These are phyloP conservation scores for Sceloporus undulatus DNA, from an alignment of 2,113 vertebrate species.

Conservation along the genomic window DNA sequence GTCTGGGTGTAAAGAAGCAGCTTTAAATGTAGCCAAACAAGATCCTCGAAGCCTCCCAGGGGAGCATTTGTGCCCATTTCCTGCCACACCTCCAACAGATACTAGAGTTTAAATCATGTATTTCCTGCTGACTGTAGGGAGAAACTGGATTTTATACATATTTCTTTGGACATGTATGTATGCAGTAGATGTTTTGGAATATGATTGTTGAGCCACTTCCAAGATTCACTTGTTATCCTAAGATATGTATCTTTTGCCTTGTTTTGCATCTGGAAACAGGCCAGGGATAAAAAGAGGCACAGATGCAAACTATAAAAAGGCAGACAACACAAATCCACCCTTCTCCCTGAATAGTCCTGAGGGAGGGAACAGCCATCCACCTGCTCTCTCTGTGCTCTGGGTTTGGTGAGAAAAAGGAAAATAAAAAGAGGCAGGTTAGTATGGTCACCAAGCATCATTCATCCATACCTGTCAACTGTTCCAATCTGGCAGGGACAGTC, in stretches of 20 bases:
- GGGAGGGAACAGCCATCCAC: neutral
- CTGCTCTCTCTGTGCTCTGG: neutral
- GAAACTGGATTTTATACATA: neutral
- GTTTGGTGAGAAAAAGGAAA: neutral
- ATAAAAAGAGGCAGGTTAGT: neutral
- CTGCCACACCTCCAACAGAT: conserved; percentile 20
- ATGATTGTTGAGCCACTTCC: conserved; percentile 22
- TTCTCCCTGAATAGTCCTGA: neutral
- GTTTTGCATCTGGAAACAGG: conserved; percentile 10
- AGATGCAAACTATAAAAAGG: neutral
- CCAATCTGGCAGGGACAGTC: too few relatives aligned
- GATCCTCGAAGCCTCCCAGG: neutral
- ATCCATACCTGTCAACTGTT: too few relatives aligned
- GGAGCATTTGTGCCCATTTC: neutral
- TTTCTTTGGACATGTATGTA: neutral
- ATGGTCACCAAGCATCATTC: neutral
- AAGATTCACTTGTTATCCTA: conserved; percentile 37
- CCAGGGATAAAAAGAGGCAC: neutral
- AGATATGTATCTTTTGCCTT: conserved; percentile 22
- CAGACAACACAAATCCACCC: conserved; percentile 9
- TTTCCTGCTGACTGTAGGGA: neutral
- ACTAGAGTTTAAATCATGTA: neutral
- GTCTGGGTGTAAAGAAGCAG: neutral
- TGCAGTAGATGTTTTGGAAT: conserved; percentile 12
- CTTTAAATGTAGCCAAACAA: too few relatives aligned